These are phyloP conservation scores for Hirtodrosophila confusa DNA, from an alignment of 2,888 invertebrate species.

Conservation along the genomic window DNA sequence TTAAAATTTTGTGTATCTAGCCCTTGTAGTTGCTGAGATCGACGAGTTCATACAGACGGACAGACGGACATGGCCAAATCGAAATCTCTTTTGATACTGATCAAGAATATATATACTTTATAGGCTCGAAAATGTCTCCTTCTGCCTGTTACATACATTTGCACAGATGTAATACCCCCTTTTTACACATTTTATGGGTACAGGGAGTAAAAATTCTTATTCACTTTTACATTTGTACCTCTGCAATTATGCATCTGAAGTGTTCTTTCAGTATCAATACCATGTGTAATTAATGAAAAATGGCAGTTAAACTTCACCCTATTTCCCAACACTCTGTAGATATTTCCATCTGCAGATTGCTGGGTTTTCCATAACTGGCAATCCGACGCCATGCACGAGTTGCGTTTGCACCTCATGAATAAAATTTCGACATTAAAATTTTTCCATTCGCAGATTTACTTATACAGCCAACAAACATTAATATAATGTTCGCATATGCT, in stretches of 20 bases:
- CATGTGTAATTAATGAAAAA: conserved; percentile 19
- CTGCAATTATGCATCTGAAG: background rate
- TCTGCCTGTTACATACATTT: too few species aligned
- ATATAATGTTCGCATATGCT: conserved; percentile 42
- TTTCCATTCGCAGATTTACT: conserved; percentile 52
- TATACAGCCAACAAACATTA: conserved; percentile 50
- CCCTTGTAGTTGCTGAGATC: too few species aligned
- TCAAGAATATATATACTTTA: too few species aligned
- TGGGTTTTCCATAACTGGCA: conserved; percentile 20
- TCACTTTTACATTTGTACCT: too few species aligned
- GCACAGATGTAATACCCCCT: too few species aligned
- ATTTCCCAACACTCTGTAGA: conserved; percentile 22
- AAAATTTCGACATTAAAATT: conserved; percentile 58
- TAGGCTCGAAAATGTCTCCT: too few species aligned
- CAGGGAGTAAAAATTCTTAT: too few species aligned
- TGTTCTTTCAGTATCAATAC: background rate
- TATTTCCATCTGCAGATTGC: background rate
- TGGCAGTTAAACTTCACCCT: conserved; percentile 26
- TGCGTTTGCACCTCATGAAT: conserved; percentile 65
- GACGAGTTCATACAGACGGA: too few species aligned
- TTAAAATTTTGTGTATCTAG: too few species aligned
- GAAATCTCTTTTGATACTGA: too few species aligned
- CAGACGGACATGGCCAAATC: too few species aligned
- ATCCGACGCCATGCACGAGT: conserved; percentile 11
- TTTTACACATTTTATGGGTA: too few species aligned